Percentiles rank a stretch among this genome's conserved stretches.
phyloP scores from a whole-genome alignment of 2,113 vertebrate genomes.

The Archilochus colubris region DNA sequence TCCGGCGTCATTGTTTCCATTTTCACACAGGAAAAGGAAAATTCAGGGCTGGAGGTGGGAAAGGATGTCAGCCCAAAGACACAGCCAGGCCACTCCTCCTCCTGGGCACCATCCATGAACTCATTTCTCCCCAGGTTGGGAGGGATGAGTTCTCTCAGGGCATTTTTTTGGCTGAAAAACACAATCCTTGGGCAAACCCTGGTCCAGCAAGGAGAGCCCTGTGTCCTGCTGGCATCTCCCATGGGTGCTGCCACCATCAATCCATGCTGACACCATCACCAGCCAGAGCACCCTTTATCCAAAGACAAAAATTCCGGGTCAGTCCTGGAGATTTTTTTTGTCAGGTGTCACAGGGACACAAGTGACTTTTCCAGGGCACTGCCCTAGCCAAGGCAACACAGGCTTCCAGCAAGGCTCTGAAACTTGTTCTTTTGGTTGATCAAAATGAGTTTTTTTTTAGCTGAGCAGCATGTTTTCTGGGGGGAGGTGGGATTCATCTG shows the following conservation, averaged over 20 bases:
- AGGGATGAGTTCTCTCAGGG: not conserved
- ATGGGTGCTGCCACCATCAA: not conserved
- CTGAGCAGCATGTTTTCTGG: not conserved
- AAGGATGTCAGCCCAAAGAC: not conserved
- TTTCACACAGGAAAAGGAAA: not conserved
- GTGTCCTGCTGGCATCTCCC: not conserved
- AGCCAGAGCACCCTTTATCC: not conserved
- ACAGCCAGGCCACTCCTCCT: not conserved
- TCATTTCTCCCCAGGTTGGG: not conserved
- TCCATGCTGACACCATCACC: accelerated
- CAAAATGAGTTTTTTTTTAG: not conserved
- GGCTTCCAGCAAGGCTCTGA: not conserved
- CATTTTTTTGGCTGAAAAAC: not conserved
- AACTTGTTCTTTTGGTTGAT: not conserved
- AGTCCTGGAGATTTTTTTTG: not conserved
- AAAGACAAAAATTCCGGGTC: not conserved
- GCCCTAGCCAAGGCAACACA: not conserved
- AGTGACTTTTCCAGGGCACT: not conserved
- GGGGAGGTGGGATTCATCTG: not conserved
- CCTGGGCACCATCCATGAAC: not conserved
- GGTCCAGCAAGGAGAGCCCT: not conserved
- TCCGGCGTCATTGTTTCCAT: not conserved
- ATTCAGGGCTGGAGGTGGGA: not conserved
- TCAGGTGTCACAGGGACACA: not conserved
- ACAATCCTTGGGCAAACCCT: not conserved